These are phyloP conservation scores for Chlorodrepanis virens DNA, from an alignment of 2,113 vertebrate species.

Conservation along the genomic window DNA sequence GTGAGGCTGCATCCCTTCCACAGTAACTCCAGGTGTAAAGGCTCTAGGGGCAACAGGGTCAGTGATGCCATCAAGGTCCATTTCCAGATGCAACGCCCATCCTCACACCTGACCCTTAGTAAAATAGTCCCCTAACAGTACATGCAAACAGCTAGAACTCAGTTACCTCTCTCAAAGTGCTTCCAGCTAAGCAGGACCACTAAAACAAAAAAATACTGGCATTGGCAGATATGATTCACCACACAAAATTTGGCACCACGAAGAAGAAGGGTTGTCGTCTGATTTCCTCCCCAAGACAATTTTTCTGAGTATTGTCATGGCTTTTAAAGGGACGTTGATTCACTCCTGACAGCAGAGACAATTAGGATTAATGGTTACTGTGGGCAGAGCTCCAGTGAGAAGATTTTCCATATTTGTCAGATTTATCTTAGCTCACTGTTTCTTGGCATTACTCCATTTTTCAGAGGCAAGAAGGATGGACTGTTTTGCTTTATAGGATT, in stretches of 20 bases:
- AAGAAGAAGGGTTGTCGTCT: neutral
- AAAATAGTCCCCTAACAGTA: neutral
- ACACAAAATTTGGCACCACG: neutral
- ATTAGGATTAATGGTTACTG: neutral
- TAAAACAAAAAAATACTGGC: neutral
- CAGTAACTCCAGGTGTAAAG: neutral
- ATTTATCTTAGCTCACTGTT: neutral
- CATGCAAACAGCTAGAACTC: neutral
- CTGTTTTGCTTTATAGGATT: neutral
- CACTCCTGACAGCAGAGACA: neutral
- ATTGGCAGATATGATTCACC: neutral
- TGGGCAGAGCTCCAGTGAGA: neutral
- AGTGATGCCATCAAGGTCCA: neutral
- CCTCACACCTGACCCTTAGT: neutral
- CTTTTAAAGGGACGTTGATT: neutral
- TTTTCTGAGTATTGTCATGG: neutral
- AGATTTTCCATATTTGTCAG: neutral
- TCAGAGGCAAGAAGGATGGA: neutral
- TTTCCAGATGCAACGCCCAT: fast-evolving
- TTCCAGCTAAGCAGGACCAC: neutral
- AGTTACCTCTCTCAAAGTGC: neutral
- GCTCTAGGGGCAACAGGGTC: neutral
- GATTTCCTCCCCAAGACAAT: neutral
- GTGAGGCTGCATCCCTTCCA: neutral
- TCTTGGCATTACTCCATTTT: neutral